Conservation (phyloP, 2,113 vertebrate genomes). For the Atrichornis clamosus region DNA sequence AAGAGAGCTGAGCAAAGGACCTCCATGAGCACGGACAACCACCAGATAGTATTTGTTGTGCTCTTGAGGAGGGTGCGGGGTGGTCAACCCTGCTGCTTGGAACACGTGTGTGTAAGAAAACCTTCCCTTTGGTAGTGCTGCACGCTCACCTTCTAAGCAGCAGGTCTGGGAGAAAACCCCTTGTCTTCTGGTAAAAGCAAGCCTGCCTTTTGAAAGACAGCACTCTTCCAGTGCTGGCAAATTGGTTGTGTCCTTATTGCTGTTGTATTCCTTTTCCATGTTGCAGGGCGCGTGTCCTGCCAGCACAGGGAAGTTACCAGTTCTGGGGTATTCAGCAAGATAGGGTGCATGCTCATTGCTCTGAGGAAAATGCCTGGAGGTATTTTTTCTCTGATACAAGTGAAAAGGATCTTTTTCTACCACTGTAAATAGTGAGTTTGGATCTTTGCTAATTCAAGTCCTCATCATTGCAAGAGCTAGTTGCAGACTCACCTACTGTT, state of each 20-base stretch:
- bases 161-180: accelerated
- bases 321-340: background rate
- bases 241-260: background rate
- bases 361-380: background rate
- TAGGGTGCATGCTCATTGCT: background rate
- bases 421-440: background rate
- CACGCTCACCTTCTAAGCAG: background rate
- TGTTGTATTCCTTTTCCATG: background rate
- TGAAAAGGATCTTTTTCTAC: background rate
- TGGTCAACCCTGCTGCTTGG: background rate
- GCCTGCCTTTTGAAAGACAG: background rate
- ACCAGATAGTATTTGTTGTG: background rate
- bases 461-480: background rate
- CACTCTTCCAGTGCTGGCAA: background rate
- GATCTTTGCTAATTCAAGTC: background rate
- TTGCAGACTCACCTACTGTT: background rate
- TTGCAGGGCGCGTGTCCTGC: background rate
- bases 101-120: background rate
- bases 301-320: background rate
- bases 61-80: background rate
- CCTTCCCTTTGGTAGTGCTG: background rate
- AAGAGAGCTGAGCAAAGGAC: background rate
- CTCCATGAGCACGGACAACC: accelerated
- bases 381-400: background rate
- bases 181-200: background rate